Percentiles rank a stretch among this genome's conserved stretches.
These are phyloP conservation scores for Labeo rohita DNA, from an alignment of 2,113 vertebrate species.

Conservation along the genomic window DNA sequence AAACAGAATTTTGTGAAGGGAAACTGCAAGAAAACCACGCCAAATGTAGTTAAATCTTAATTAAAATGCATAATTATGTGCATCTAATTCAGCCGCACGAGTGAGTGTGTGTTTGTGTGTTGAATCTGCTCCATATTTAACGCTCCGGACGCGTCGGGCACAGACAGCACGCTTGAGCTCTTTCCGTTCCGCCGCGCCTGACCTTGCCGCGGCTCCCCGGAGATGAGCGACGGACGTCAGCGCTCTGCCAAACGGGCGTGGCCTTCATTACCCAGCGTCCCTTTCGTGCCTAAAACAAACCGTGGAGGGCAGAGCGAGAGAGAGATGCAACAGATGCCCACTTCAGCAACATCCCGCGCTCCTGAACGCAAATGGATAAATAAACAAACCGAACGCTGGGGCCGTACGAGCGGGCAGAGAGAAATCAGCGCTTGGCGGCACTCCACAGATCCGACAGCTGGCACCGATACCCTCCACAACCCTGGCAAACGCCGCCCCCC, in stretches of 20 bases:
- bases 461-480: conserved; percentile 78
- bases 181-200: conserved; percentile 51
- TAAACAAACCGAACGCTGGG: conserved; percentile 61
- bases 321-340: conserved; percentile 41
- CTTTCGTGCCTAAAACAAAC: not conserved
- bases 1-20: not conserved
- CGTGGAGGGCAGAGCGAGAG: conserved; percentile 48
- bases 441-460: conserved; percentile 79
- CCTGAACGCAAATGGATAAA: conserved; percentile 68
- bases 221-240: conserved; percentile 53
- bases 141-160: conserved; percentile 55
- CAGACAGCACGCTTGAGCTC: conserved; percentile 62
- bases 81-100: not conserved
- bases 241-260: conserved; percentile 48
- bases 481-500: conserved; percentile 67
- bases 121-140: conserved; percentile 65
- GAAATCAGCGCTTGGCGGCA: conserved; percentile 67
- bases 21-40: not conserved
- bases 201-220: conserved; percentile 63
- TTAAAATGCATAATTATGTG: not conserved
- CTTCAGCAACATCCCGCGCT: conserved; percentile 25
- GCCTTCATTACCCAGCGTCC: not conserved
- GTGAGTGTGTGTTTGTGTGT: not conserved
- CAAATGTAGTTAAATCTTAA: not conserved
- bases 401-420: conserved; percentile 65